Evolutionary conservation across 2,888 invertebrate genomes (phyloP).

Genomic region (Lycocerus yunnanus): DNA sequence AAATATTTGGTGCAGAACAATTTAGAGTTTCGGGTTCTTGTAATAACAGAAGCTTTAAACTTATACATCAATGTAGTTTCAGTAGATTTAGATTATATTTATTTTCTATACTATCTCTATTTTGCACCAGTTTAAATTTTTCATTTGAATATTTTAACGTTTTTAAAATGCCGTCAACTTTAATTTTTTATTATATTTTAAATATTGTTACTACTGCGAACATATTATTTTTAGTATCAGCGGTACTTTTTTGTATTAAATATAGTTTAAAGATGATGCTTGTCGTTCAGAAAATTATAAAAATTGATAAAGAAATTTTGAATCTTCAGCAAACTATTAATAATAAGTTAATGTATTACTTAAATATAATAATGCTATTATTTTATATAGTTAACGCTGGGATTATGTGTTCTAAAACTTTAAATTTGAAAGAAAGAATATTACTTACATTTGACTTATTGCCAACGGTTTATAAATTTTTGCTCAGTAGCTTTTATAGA

Average conservation of each 20-base stretch:
- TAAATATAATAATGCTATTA: neutral
- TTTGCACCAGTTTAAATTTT: too few relatives aligned
- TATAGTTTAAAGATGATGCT: too few relatives aligned
- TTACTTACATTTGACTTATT: neutral
- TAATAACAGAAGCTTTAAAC: too few relatives aligned
- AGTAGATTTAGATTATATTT: too few relatives aligned
- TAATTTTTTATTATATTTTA: neutral
- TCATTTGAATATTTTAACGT: too few relatives aligned
- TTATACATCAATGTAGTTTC: too few relatives aligned
- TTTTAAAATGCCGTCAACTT: neutral
- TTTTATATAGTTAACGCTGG: neutral
- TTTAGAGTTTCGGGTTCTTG: too few relatives aligned
- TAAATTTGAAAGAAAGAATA: neutral
- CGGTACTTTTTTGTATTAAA: too few relatives aligned
- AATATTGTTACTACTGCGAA: fast-evolving
- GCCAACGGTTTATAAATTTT: neutral
- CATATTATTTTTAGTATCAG: neutral
- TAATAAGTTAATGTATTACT: neutral
- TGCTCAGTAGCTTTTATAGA: neutral
- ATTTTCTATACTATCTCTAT: too few relatives aligned
- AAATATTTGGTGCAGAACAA: too few relatives aligned
- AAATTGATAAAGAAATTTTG: neutral
- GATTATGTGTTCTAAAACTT: too few relatives aligned
- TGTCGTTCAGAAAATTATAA: too few relatives aligned
- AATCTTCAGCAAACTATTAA: neutral